phyloP scores from a whole-genome alignment of 1,140 invertebrate genomes.

The Ruditapes philippinarum region DNA sequence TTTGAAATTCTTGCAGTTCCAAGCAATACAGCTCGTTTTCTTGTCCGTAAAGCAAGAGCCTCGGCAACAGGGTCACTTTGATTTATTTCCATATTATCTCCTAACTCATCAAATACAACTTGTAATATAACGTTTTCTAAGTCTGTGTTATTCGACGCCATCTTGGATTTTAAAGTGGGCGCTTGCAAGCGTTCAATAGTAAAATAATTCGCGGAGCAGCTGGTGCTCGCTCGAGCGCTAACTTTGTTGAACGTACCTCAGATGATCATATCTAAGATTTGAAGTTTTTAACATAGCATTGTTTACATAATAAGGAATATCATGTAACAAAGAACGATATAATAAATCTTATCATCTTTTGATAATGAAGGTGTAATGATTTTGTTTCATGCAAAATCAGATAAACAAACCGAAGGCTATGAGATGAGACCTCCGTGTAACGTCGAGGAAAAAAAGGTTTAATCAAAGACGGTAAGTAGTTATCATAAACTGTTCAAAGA shows the following conservation, averaged over 20 bases:
- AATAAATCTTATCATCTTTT: no score
- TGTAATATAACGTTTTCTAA: not conserved
- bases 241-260: not conserved
- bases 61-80: not conserved
- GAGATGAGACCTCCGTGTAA: no score
- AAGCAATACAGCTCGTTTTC: not conserved
- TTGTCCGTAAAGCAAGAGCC: not conserved
- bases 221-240: not conserved
- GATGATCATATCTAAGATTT: no score
- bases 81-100: not conserved
- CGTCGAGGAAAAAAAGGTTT: no score
- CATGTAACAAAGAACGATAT: no score
- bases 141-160: not conserved
- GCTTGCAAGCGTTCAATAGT: slow-evolving; percentile 16
- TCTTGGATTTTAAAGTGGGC: not conserved
- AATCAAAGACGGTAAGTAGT: no score
- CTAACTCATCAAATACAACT: slow-evolving; percentile 27
- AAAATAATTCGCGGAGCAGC: not conserved
- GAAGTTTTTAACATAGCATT: no score
- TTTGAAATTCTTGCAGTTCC: slow-evolving; percentile 31
- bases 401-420: no score
- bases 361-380: no score
- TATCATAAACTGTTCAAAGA: no score
- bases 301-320: no score
- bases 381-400: no score